Base-by-base conservation (phyloP, 2,888 invertebrate genomes). In the Orchestes rusci region DNA sequence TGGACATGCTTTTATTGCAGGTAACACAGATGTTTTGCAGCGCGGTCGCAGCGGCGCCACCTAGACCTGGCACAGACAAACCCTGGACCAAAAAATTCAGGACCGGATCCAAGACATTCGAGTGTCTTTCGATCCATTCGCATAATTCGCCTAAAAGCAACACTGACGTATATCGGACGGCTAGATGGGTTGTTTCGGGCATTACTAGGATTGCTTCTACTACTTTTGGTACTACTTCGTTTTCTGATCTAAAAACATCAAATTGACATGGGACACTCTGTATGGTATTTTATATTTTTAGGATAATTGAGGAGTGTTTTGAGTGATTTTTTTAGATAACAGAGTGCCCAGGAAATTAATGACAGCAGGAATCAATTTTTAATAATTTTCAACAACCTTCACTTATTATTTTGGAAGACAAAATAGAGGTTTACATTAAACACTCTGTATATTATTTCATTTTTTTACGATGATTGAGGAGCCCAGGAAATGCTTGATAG, bases 91-190 rank as follows among this genome's bases (percentile, higher is more conserved):
- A 71, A 61, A 84, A 87, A 68, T 89, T 84, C 46, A 93, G 71
- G 35, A 87, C 81, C 10, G 88, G 82, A 69, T 88, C 87, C 55
- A 94, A 69, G 37, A 83, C 81, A 52, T 80, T 78, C 0, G 89
- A 78, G 71, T 95, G 93, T 56, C 78, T 77, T 61, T 92, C 87
- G 40, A 96, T 84, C 96, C 96, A 97, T 65, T 97, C 96, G 64
- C 89, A 84, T 28, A 95, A 73, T 70, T 95, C 93, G 1, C 93
- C 94, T 33, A 95, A 71, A 36, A 95, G 71, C 55, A 85, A 73
- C 44, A 93, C 81, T 56, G 93, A 90, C 0, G 95, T 95, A 64
- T 86, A 82, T 43, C 88, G 77, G 0, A 97, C 91, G 0, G 91
- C 90, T 19, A 88, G 75, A 65, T 96, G 96, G 0, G 83, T 78